Evolutionary conservation across 1,140 invertebrate species (phyloP), one percentile per base, ranked within the genome.

Genomic region (Neomicropteryx cornuta): DNA sequence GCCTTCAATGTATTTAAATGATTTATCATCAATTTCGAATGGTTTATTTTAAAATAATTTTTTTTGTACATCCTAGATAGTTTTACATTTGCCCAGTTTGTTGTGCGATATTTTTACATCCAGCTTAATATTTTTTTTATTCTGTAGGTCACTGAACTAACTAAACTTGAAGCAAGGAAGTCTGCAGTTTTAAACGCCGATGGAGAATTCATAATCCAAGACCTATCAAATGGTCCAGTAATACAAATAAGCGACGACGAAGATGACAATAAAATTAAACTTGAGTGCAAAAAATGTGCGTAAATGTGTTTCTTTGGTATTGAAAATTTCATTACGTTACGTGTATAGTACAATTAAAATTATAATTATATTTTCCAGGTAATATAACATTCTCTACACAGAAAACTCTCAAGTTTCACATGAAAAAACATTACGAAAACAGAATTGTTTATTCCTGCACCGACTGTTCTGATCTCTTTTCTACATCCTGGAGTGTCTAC

Each of bases 401-500:
- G 39, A 83, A 83, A 59, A 81, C 78, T 2, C 56, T 83, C 28
- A 71, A 71, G 34, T 68, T 75, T 52, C 79, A 83, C 47, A 73
- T 79, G 43, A 81, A 80, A 52, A 68, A 80, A 54, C 79, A 83
- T 51, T 68, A 75, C 29, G 65, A 73, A n/a, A 73, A 71, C 31
- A 60, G 75, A 23, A 56, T 75, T 28, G 74, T 77, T 3, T 82
- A 76, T 52, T 71, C 72, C 10, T 84, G 81, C 51, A 78, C 77
- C 8, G 75, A 73, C 40, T 83, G 80, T 51, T 56, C 74, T n/a
- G 71, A 72, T 39, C 73, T 71, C 41, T 82, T 81, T 56, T 65
- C 76, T 22, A 80, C 78, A 44, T 68, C 74, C 0, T 81, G 77
- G 71, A 74, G 76, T 47, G 79, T 82, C 4, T 77, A 78, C 48